Evolutionary conservation across 1,140 invertebrate species (phyloP), one percentile per base, ranked within the genome.

Genomic region (Trinorchestia longiramus): DNA sequence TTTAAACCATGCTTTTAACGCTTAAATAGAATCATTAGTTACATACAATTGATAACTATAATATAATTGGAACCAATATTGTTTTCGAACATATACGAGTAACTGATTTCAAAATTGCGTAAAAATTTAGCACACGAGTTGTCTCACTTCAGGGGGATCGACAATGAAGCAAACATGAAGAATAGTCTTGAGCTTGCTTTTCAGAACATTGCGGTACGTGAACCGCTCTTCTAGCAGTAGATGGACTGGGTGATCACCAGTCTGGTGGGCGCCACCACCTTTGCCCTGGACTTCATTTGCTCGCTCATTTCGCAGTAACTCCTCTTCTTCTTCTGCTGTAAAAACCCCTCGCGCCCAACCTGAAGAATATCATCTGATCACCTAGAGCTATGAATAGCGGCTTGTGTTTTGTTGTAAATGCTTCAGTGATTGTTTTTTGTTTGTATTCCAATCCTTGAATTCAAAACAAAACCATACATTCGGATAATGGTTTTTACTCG

Each of bases 131-230:
- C 3, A 77, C 28, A 77, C 28, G 62, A 19, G 62, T 77, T 23
- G 23, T 90, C 92, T 94, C 44, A 94, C 92, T 6, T 94, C 43
- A 36, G 43, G 41, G 3, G 92, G 28, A 43, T 94, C 92, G 8
- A 47, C 40, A 28, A 94, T 94, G 44, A 94, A 94, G 44, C 92
- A 94, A 47, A 94, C 41, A 45, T 94, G 92, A 94, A 94, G 92
- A 0, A 40, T 15, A 45, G 43, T 11, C 41, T 44, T 43, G 23
- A 94, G 43, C 11, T 43, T 45, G 43, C 43, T 15, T 47, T 47
- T 43, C 92, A 94, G 43, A 0, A 43, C 44, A 43, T 94, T 94
- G 92, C 36, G 92, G 44, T n/a, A 40, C 6, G 8, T 45, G 92
- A 94, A 47, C 44, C 19, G 6, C 6, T 94, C 43, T 45, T 23